phyloP scores from a whole-genome alignment of 2,113 vertebrate genomes.

The Jacana jacana region DNA sequence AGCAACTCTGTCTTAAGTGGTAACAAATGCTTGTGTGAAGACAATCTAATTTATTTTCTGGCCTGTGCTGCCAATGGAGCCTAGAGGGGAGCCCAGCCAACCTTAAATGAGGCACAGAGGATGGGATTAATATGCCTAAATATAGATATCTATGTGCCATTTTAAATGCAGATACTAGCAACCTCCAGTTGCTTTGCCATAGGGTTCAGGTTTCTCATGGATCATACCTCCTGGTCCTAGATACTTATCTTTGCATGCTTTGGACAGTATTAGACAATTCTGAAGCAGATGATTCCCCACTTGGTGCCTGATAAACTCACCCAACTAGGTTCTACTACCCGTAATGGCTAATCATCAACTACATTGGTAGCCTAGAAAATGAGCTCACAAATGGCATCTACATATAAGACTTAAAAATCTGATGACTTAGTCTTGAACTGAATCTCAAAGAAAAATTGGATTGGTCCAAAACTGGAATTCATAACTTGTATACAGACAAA shows the following conservation, averaged over 20 bases:
- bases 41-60: not conserved
- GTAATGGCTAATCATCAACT: not conserved
- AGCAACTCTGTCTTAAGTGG: not conserved
- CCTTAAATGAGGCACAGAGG: not conserved
- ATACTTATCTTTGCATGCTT: not conserved
- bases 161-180: not conserved
- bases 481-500: not conserved
- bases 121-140: not conserved
- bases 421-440: not conserved
- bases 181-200: not conserved
- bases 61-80: not conserved
- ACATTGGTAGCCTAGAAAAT: not conserved
- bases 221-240: not conserved
- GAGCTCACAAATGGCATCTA: not conserved
- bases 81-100: not conserved
- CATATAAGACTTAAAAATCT: not conserved
- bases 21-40: not conserved
- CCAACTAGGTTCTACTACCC: not conserved
- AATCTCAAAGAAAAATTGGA: not conserved
- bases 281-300: not conserved
- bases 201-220: not conserved
- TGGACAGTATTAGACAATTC: not conserved
- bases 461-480: not conserved
- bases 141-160: not conserved
- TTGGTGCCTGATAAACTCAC: not conserved